phyloP scores from a whole-genome alignment of 1,140 invertebrate genomes.

The Bombus haemorrhoidalis region DNA sequence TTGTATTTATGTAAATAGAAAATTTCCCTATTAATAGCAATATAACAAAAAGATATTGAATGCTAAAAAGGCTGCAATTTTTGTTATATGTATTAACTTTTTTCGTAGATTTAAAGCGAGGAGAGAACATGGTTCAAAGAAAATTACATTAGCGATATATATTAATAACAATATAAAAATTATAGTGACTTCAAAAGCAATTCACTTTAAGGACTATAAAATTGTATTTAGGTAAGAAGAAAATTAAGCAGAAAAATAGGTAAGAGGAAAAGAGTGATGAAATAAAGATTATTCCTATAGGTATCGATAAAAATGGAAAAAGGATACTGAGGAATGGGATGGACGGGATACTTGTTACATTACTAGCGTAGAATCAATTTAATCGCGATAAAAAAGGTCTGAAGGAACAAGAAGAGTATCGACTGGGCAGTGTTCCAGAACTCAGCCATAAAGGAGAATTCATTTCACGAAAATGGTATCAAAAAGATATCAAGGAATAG shows the following conservation, averaged over 20 bases:
- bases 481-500: slow-evolving; percentile 22
- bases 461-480: slow-evolving; percentile 21
- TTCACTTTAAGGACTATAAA: too few relatives aligned
- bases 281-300: background rate
- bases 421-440: slow-evolving; percentile 17
- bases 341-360: background rate
- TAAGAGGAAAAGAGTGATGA: background rate
- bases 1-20: too few relatives aligned
- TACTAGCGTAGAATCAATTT: slow-evolving; percentile 24
- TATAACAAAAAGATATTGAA: too few relatives aligned
- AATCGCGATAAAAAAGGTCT: slow-evolving; percentile 1
- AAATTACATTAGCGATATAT: too few relatives aligned
- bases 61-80: too few relatives aligned
- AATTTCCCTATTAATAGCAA: too few relatives aligned
- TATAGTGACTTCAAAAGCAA: too few relatives aligned
- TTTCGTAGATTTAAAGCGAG: too few relatives aligned
- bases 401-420: background rate
- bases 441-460: slow-evolving; percentile 1
- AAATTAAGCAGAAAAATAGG: background rate
- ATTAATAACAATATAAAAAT: too few relatives aligned
- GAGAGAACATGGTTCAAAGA: too few relatives aligned
- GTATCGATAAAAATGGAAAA: background rate
- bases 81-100: too few relatives aligned
- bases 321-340: background rate
- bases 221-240: too few relatives aligned